Base-by-base conservation (phyloP, 1,140 invertebrate species). In the Lysiphlebus fabarum region DNA sequence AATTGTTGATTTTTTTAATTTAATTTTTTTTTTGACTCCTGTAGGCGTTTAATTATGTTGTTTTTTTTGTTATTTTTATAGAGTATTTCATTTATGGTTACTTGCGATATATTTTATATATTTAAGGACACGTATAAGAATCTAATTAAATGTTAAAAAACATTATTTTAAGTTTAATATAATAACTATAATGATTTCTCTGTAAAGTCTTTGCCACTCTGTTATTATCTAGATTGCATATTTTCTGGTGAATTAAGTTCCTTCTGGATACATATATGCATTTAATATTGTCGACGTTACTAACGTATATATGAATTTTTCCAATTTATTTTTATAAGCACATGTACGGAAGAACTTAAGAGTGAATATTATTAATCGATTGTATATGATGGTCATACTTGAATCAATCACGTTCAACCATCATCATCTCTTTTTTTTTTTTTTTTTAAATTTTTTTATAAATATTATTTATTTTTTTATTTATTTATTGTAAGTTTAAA, bases 161-260 rank as follows among this genome's bases (percentile, higher is more conserved):
- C 73, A 70, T 77, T 76, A 75, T 75, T 73, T 74, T 74, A 75
- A 71, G 67, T 75, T 77, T 75, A 76, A 77, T n/a, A n/a, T 75
- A 75, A 75, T 70, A 61, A 76, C 70, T 62, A 66, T 75, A 77
- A 76, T 76, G 70, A 73, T 66, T 72, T 72, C 73, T 69, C 67
- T 69, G 70, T 66, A 68, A 62, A 61, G 57, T 53, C 55, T 26
- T 61, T 62, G 59, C 17, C 17, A 64, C 71, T 73, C 71, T 74
- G 75, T 76, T 74, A 77, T 77, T 77, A 77, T 74, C 72, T 68
- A 75, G 72, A 77, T 77, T 77, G 75, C 75, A 75, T 75, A 76
- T 77, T 77, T 76, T 77, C 75, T 75, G 74, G 67, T 76, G 72
- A 70, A 76, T 77, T 76, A 77, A 76, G 69, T 72, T 73, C 67